These are phyloP conservation scores for Oplegnathus fasciatus DNA, from an alignment of 2,113 vertebrate genomes.

Conservation along the genomic window DNA sequence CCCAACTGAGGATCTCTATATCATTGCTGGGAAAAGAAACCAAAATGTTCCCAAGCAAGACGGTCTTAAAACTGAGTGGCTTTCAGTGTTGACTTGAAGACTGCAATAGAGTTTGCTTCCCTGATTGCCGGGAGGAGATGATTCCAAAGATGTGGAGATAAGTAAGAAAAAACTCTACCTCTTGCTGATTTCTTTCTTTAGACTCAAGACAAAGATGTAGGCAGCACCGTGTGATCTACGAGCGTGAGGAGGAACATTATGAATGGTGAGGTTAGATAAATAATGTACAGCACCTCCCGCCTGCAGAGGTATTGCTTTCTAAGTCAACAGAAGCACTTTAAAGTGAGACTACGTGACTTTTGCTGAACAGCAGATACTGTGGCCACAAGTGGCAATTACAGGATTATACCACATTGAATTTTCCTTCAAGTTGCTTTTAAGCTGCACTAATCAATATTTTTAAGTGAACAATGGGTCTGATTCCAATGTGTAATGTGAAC, in stretches of 20 bases:
- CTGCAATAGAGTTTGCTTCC: background rate
- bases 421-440: background rate
- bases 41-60: conserved; percentile 14
- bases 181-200: background rate
- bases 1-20: conserved; percentile 16
- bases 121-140: background rate
- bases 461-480: background rate
- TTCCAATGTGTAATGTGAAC: background rate
- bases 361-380: too few relatives aligned
- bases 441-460: background rate
- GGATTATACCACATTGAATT: background rate
- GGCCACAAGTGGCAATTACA: background rate
- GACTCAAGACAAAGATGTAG: background rate
- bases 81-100: background rate
- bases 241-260: background rate
- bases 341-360: background rate
- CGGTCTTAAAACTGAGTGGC: background rate
- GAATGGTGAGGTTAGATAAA: background rate
- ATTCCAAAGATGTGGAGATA: background rate
- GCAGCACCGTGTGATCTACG: background rate
- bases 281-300: background rate
- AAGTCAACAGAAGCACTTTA: background rate
- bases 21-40: conserved; percentile 1
- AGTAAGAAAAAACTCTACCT: background rate
- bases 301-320: background rate